Percentiles rank a stretch among this genome's conserved stretches.
phyloP scores from a whole-genome alignment of 1,140 invertebrate species.

The Heliconius himera region DNA sequence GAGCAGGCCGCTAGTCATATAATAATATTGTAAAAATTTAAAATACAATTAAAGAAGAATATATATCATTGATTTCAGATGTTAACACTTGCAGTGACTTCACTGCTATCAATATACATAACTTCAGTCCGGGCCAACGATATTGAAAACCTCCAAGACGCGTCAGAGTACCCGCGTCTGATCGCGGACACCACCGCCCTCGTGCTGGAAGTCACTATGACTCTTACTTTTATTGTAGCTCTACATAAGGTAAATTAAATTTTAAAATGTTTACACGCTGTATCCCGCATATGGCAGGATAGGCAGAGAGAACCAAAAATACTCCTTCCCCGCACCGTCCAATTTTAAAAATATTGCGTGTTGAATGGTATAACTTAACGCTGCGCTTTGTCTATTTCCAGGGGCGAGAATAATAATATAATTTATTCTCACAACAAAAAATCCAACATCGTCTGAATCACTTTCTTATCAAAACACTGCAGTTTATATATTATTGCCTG shows the following conservation, averaged over 20 bases:
- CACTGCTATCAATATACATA: slow-evolving; percentile 64
- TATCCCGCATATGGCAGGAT: neutral
- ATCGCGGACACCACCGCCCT: slow-evolving; percentile 60
- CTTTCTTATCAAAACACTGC: too few relatives aligned
- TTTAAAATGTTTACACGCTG: neutral
- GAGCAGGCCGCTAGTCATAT: too few relatives aligned
- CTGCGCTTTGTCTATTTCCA: neutral
- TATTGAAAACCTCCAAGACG: slow-evolving; percentile 33
- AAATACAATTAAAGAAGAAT: too few relatives aligned
- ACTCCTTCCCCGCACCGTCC: too few relatives aligned
- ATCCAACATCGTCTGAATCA: too few relatives aligned
- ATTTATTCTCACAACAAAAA: neutral
- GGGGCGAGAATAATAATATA: neutral
- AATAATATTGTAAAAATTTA: too few relatives aligned
- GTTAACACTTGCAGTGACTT: slow-evolving; percentile 58
- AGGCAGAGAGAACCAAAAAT: neutral
- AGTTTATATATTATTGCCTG: too few relatives aligned
- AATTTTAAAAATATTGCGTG: neutral
- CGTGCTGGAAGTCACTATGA: slow-evolving; percentile 60
- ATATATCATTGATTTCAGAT: slow-evolving; percentile 51
- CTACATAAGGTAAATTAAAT: slow-evolving; percentile 57
- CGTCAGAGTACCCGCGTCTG: slow-evolving; percentile 56
- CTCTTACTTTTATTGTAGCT: slow-evolving; percentile 62
- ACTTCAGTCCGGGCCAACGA: slow-evolving; percentile 49
- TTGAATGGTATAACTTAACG: neutral